These are phyloP conservation scores for Actinemys pallida DNA, from an alignment of 2,113 vertebrate genomes.

Conservation along the genomic window DNA sequence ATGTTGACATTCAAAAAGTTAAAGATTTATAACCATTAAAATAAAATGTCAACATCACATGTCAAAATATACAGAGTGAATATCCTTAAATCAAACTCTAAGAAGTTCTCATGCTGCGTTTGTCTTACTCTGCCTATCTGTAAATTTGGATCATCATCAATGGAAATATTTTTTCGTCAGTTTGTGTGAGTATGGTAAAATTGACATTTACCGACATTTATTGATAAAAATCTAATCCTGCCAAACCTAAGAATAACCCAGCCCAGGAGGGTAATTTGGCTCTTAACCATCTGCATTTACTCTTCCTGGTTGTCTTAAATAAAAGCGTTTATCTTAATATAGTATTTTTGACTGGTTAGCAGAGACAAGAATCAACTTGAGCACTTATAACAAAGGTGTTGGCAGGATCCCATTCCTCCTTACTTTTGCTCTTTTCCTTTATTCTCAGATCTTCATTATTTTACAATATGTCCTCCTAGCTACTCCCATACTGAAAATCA, in stretches of 20 bases:
- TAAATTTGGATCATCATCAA: background rate
- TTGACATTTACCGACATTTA: background rate
- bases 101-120: background rate
- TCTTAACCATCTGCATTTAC: constrained; percentile 46
- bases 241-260: constrained; percentile 24
- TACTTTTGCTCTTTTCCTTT: background rate
- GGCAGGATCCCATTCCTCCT: background rate
- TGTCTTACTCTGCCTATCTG: background rate
- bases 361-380: constrained; percentile 22
- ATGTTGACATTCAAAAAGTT: background rate
- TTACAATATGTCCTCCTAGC: constrained; percentile 34
- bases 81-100: background rate
- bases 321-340: constrained; percentile 36
- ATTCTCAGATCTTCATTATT: constrained; percentile 5
- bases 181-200: background rate
- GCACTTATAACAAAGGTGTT: background rate
- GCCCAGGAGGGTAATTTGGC: constrained; percentile 31
- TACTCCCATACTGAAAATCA: constrained; percentile 17
- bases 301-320: constrained; percentile 23
- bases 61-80: background rate
- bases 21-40: background rate
- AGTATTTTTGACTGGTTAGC: constrained; percentile 34
- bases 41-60: background rate
- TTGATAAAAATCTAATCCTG: background rate
- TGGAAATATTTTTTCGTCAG: background rate